Conservation (phyloP, 2,113 vertebrate species). For the Pseudonaja textilis region DNA sequence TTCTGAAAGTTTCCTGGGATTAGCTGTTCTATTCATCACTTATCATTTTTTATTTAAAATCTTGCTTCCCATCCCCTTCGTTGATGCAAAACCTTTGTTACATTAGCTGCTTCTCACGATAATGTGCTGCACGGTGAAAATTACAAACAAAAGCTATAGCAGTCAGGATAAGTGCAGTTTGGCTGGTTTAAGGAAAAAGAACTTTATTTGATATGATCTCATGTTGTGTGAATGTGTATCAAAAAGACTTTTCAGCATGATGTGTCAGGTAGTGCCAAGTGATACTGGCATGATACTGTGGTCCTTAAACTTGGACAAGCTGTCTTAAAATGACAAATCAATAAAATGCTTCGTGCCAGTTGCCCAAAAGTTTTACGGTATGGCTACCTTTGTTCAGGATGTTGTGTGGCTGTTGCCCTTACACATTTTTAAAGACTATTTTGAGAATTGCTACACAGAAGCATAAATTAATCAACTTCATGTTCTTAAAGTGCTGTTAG, state of each 20-base stretch:
- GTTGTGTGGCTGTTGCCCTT: neutral
- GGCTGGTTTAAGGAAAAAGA: neutral
- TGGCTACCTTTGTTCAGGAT: neutral
- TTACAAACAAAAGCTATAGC: neutral
- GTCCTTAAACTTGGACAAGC: neutral
- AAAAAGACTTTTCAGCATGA: neutral
- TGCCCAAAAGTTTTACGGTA: neutral
- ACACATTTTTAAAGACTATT: neutral
- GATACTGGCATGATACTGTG: neutral
- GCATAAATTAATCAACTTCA: neutral
- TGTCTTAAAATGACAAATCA: neutral
- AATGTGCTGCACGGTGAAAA: conserved; percentile 15
- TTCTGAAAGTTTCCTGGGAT: conserved; percentile 71
- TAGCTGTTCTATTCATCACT: conserved; percentile 73
- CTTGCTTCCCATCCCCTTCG: conserved; percentile 63
- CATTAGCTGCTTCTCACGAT: conserved; percentile 30
- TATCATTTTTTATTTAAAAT: conserved; percentile 74
- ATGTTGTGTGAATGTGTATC: neutral
- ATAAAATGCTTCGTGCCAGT: neutral
- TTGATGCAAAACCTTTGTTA: conserved; percentile 11
- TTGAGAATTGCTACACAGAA: neutral
- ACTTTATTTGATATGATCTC: neutral
- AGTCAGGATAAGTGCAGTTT: neutral
- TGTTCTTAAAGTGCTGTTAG: neutral
- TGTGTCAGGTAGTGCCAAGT: neutral